These are phyloP conservation scores for Furnarius figulus DNA, from an alignment of 2,113 vertebrate species.

Conservation along the genomic window DNA sequence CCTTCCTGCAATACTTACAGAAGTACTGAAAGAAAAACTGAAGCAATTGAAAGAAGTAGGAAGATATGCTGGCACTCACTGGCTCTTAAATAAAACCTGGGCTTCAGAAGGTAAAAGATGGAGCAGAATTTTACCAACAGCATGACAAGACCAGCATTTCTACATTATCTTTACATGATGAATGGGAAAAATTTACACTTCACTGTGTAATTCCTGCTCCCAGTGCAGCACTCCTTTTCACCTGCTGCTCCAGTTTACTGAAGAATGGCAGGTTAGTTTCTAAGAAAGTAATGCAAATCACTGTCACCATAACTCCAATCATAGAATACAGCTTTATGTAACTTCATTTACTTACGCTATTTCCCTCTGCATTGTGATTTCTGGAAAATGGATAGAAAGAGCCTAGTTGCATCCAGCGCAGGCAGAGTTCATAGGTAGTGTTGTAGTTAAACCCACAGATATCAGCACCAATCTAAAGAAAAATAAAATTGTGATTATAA, in stretches of 20 bases:
- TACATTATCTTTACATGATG: not conserved
- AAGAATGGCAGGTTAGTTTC: not conserved
- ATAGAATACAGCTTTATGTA: not conserved
- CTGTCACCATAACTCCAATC: not conserved
- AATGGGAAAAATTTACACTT: not conserved
- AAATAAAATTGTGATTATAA: not conserved
- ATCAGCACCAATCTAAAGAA: constrained; percentile 84
- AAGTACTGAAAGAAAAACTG: not conserved
- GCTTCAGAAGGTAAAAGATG: not conserved
- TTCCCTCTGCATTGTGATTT: constrained; percentile 84
- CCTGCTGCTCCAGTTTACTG: not conserved
- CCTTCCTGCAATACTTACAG: not conserved
- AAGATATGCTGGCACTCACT: not conserved
- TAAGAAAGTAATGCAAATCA: not conserved
- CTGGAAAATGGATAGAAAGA: constrained; percentile 90
- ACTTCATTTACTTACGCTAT: constrained; percentile 62
- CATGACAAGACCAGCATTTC: accelerated
- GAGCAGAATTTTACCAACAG: not conserved
- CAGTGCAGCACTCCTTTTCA: not conserved
- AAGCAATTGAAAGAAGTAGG: not conserved
- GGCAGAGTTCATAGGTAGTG: constrained; percentile 81
- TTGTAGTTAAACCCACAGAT: constrained; percentile 89
- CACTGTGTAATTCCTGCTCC: not conserved
- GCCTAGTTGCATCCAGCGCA: constrained; percentile 89
- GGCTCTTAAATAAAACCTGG: not conserved